Base-by-base conservation (phyloP, 2,113 vertebrate genomes). In the Toxotes jaculatrix region DNA sequence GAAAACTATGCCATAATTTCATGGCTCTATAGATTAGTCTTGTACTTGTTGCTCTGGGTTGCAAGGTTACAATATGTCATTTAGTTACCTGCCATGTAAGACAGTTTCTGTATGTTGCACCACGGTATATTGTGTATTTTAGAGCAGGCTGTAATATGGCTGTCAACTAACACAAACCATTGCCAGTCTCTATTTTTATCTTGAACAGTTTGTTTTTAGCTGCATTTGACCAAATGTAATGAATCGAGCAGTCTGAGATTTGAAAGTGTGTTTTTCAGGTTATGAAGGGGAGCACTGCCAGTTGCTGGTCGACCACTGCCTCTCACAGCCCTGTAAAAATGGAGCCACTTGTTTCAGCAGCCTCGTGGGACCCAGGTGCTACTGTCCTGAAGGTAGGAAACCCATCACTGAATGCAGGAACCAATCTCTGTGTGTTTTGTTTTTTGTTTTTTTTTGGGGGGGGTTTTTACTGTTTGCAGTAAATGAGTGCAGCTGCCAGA, bases 201-300 rank as follows among this genome's bases (percentile, higher is more conserved):
- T 21, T 9, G 38, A 43, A 7, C 42, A 43, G 9, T 6, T 40
- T 0, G 1, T 38, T 5, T 40, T 61, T 43, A 23, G 47, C 19
- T 36, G 47, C 13, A 43, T 43, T 68, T 53, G 5, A 55, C 10
- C 19, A 23, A 45, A 56, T 36, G 1, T 62, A 45, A 38, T 40
- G 23, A 60, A 53, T 56, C 4, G n/a, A 45, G 40, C 16, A 16
- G 27, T 34, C 21, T 71, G 27, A 74, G 21, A 17, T 31, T 63
- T 32, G 34, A 57, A 0, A 42, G 14, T 43, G 43, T 84, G 55
- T 77, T 74, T 69, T 10, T 56, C 68, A 93, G 92, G 92, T 72
- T 93, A 87, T 71, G 93, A 94, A 85, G 98, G 98, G 45, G 96
- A 97, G 31, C 94, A 95, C n/a, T 99, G 98, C 93, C 96, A 99